Evolutionary conservation across 2,888 invertebrate genomes (phyloP), one percentile per base, ranked within the genome.

Genomic region (Tenthredo scrophulariae): DNA sequence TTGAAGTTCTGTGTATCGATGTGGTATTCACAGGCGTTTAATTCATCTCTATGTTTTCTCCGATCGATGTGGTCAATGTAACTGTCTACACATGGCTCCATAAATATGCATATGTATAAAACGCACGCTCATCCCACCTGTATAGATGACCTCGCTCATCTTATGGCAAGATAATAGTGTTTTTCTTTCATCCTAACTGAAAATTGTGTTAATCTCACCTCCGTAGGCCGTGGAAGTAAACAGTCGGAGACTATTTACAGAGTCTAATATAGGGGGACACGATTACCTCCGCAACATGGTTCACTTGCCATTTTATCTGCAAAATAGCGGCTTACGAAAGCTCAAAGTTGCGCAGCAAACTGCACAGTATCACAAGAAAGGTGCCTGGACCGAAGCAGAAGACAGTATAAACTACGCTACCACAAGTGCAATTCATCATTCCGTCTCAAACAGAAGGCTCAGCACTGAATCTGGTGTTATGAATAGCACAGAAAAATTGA

Each of bases 261-360:
- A 99, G 93, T 98, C 97, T 87, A 97, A 97, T 93, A 98, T 99
- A 89, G 98, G 98, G 86, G 99, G 99, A 0, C 98, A 98, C 94
- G 97, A 97, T 94, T 99, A 98, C 92, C 94, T 99, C 79, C 96
- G 98, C 87, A 99, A 99, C 93, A 97, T 99, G 95, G 98, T 99
- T 37, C 99, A 99, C 93, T 95, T 99, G 90, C 99, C 99, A 0
- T 99, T 99, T 94, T 99, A 98, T 93, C 95, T 99, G 85, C 99
- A 99, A 94, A 99, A 99, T 94, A 98, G 99, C 0, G 99, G 98
- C 13, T 94, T 99, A 86, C 95, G 98, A 0, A 96, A 98, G 89
- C 97, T 98, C 2, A 97, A 98, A 93, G 95, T 96, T 7, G 98
- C 98, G 0, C 98, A 98, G 93, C 97, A 97, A 93, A 96, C 97